These are phyloP conservation scores for Ochropleura leucogaster DNA, from an alignment of 2,888 invertebrate species.

Conservation along the genomic window DNA sequence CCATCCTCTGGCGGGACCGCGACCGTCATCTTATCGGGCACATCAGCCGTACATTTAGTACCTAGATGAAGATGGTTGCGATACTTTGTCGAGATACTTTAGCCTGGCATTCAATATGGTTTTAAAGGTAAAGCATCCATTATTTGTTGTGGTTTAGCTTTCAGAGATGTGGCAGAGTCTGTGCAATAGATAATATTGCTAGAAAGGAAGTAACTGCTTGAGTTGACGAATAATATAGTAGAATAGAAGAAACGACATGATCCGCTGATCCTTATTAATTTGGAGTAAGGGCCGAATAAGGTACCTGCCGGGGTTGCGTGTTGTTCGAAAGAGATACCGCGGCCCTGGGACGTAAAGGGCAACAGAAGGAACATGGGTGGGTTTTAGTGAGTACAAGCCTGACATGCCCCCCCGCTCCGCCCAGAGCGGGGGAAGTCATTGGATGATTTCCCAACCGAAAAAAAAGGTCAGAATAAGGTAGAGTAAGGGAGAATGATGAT, in stretches of 20 bases:
- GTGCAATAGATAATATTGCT: neutral
- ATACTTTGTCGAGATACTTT: constrained; percentile 41
- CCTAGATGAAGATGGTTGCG: constrained; percentile 48
- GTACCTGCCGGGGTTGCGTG: no score
- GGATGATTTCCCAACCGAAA: no score
- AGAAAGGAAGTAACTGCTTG: neutral
- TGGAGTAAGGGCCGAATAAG: neutral
- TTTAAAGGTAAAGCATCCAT: constrained; percentile 42
- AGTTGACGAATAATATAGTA: neutral
- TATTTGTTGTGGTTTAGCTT: constrained; percentile 39
- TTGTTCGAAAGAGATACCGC: no score
- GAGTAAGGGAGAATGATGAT: neutral
- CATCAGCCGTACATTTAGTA: constrained; percentile 50
- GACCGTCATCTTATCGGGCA: constrained; percentile 54
- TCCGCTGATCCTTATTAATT: neutral
- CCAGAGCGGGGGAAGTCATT: no score
- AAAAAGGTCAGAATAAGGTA: no score
- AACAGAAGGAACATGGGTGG: no score
- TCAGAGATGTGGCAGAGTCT: constrained; percentile 11
- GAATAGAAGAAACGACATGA: neutral
- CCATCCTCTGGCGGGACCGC: constrained; percentile 52
- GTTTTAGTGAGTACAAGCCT: no score
- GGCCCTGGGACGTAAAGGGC: no score
- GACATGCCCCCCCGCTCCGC: no score
- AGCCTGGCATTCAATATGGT: constrained; percentile 38